Evolutionary conservation across 1,140 invertebrate genomes (phyloP), one percentile per base, ranked within the genome.

Genomic region (Diorhabda elongata): DNA sequence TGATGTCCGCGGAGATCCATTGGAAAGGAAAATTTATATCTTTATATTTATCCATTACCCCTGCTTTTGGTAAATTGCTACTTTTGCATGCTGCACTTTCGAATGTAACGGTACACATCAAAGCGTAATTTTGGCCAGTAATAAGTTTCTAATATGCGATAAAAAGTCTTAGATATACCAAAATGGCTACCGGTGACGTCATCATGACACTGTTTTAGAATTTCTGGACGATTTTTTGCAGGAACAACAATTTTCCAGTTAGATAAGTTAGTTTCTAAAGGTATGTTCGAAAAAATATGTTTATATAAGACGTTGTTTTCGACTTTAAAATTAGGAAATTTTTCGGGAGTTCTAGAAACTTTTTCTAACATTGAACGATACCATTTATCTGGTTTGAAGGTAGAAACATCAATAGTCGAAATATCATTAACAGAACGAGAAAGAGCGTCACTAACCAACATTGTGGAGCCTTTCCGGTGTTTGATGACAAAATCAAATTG

Each of bases 11-110:
- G 1, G 71, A 70, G 59, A 73, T 70, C 3, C 42, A 58, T 56
- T 73, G 71, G 58, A 67, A 72, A 42, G 71, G 71, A 70, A 72
- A 70, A 68, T 70, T 8, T 42, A 72, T 61, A 57, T 64, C 61
- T 63, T 74, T 73, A 11, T 71, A 66, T 9, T 45, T 62, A n/a
- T 72, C 69, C 72, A 72, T 72, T 5, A 64, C 8, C 5, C 62
- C 62, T 9, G 62, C 62, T 64, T 64, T 41, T 44, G 62, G 62
- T 47, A 47, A 64, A 64, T 64, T 64, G 7, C 43, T 44, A 47
- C 43, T 47, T 47, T 64, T 64, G 44, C 62, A 64, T 42, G 4
- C 26, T 42, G 9, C 47, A 57, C 9, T 56, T 47, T 45, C 44
- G 42, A 68, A 62, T 42, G 63, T 42, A 68, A 3, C 44, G 61